Evolutionary conservation across 1,140 invertebrate genomes (phyloP).

Genomic region (Mamestra configurata): DNA sequence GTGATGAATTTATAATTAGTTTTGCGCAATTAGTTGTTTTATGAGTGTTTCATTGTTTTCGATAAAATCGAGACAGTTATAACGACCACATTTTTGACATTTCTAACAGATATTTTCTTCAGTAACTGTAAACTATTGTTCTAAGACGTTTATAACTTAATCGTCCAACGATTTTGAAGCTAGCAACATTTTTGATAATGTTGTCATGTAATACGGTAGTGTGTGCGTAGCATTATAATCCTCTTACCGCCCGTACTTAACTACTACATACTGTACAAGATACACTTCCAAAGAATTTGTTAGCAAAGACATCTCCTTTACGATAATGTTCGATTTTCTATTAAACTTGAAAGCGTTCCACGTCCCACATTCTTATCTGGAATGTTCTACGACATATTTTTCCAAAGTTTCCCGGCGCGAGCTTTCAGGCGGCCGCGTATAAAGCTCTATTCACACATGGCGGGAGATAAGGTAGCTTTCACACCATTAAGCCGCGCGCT

Average conservation of each 20-base stretch:
- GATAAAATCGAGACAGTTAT: not conserved
- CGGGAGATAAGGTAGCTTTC: constrained; percentile 87
- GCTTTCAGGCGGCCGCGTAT: constrained; percentile 85
- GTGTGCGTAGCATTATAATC: constrained; percentile 63
- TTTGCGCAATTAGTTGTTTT: not conserved
- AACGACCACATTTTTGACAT: constrained; percentile 18
- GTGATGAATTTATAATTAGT: constrained; percentile 1
- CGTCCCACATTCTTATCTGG: constrained; percentile 87
- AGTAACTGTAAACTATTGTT: not conserved
- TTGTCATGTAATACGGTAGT: constrained; percentile 40
- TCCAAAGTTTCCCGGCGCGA: constrained; percentile 87
- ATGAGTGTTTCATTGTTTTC: constrained; percentile 22
- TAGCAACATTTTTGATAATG: constrained; percentile 9
- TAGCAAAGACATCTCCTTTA: constrained; percentile 86
- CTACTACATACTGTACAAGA: constrained; percentile 62
- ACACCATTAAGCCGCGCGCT: constrained; percentile 87
- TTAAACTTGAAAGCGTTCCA: constrained; percentile 86
- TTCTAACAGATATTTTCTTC: constrained; percentile 18
- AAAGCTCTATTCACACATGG: constrained; percentile 88
- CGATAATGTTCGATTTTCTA: constrained; percentile 88
- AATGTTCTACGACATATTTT: constrained; percentile 87
- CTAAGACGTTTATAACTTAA: constrained; percentile 19
- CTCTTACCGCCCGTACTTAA: constrained; percentile 66
- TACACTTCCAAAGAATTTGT: constrained; percentile 84
- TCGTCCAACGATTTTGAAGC: constrained; percentile 3